A percentile compares a stretch with the other conserved stretches of the same genome.
Conservation (phyloP, 2,113 vertebrate species). For the Chaenocephalus aceratus region DNA sequence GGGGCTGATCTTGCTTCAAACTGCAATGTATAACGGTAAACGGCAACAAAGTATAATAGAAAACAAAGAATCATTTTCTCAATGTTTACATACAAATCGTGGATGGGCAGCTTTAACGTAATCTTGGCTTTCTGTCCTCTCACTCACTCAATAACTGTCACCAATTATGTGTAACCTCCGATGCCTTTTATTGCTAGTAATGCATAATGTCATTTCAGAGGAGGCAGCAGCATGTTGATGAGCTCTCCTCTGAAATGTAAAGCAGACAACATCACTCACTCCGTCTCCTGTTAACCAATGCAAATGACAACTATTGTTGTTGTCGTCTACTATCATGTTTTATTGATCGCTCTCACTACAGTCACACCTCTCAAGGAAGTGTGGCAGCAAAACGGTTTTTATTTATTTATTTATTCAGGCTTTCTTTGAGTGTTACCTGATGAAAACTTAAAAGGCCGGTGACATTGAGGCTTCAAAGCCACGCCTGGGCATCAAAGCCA, state of each 20-base stretch:
- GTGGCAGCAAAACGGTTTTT: constrained; percentile 24
- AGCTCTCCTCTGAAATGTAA: constrained; percentile 41
- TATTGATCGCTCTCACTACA: constrained; percentile 42
- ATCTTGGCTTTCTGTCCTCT: constrained; percentile 20
- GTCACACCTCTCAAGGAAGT: constrained; percentile 44
- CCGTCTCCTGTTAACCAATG: constrained; percentile 36
- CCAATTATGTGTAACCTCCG: constrained; percentile 14
- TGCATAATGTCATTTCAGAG: constrained; percentile 28
- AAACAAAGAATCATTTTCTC: neutral
- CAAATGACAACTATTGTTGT: constrained; percentile 41
- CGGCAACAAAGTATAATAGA: neutral
- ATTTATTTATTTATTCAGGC: constrained; percentile 37
- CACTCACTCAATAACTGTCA: constrained; percentile 22
- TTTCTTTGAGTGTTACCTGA: constrained; percentile 44
- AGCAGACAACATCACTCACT: constrained; percentile 25
- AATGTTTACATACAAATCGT: neutral
- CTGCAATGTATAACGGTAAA: neutral
- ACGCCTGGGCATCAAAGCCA: constrained; percentile 75
- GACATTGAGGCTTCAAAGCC: constrained; percentile 82
- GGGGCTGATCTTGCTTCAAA: neutral
- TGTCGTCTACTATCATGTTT: constrained; percentile 27
- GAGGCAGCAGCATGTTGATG: constrained; percentile 35
- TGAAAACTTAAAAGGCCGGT: constrained; percentile 71
- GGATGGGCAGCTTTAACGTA: constrained; percentile 1
- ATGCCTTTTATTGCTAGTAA: constrained; percentile 16